These are phyloP conservation scores for Diarsia mendica DNA, from an alignment of 2,888 invertebrate genomes.

Conservation along the genomic window DNA sequence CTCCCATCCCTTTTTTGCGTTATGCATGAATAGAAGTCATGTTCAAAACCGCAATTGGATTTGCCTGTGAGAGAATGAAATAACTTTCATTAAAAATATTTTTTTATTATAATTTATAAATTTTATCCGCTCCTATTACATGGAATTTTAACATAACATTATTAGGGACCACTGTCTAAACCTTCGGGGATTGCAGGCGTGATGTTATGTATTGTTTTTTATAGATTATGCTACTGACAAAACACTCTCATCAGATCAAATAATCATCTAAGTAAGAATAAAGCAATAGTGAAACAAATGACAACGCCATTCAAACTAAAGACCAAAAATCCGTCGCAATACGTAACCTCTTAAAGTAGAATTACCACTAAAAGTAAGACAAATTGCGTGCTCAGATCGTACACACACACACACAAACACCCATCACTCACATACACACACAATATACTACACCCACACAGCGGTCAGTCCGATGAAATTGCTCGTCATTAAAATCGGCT, in stretches of 20 bases:
- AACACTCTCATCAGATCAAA: background rate
- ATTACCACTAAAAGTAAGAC: slow-evolving; percentile 46
- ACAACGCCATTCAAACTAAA: background rate
- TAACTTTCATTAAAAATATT: too few relatives aligned
- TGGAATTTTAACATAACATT: too few relatives aligned
- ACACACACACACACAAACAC: background rate
- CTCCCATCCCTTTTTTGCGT: background rate
- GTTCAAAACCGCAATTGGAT: background rate
- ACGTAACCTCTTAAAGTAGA: slow-evolving; percentile 15
- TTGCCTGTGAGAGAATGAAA: background rate
- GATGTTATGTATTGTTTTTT: background rate
- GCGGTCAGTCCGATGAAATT: slow-evolving; percentile 48
- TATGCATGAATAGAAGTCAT: too few relatives aligned
- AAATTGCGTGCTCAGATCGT: slow-evolving; percentile 37
- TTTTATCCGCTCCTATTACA: too few relatives aligned
- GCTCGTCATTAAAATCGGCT: slow-evolving; percentile 67
- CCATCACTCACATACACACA: slow-evolving; percentile 1
- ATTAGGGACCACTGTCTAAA: too few relatives aligned
- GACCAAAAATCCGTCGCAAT: slow-evolving; percentile 1
- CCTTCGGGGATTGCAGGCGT: too few relatives aligned
- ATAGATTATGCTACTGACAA: background rate
- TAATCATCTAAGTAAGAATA: background rate
- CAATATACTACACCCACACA: slow-evolving; percentile 1
- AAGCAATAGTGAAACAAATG: slow-evolving; percentile 9
- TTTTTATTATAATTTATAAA: too few relatives aligned